A percentile compares a stretch with the other conserved stretches of the same genome.
phyloP scores from a whole-genome alignment of 2,113 vertebrate genomes.

The Archocentrus centrarchus region DNA sequence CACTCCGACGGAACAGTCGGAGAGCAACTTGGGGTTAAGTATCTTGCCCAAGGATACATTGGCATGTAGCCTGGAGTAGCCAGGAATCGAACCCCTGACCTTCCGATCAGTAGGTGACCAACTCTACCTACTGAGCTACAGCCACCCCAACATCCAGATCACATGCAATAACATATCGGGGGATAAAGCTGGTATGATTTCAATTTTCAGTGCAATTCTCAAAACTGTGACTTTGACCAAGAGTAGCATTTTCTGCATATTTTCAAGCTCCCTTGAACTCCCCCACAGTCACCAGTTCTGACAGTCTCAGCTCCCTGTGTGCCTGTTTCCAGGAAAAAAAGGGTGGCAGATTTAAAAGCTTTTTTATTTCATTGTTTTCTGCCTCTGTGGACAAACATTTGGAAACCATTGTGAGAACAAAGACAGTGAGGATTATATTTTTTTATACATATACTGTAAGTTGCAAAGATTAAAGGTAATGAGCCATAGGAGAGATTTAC shows the following conservation, averaged over 20 bases:
- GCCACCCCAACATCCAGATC: neutral
- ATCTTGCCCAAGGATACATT: too few species aligned
- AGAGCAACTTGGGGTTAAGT: too few species aligned
- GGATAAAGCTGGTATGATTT: neutral
- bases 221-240: neutral
- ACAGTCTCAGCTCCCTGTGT: neutral
- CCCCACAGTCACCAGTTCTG: neutral
- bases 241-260: neutral
- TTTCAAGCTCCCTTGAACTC: neutral
- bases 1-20: too few species aligned
- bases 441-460: neutral
- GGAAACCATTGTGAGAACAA: neutral
- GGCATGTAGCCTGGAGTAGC: too few species aligned
- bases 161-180: neutral
- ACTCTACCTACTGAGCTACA: too few species aligned
- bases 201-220: neutral
- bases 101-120: too few species aligned
- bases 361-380: neutral
- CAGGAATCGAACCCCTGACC: too few species aligned
- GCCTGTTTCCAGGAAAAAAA: neutral
- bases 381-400: neutral
- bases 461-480: neutral
- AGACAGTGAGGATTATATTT: neutral
- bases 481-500: neutral
- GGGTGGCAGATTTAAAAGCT: neutral